These are phyloP conservation scores for Sarcophaga carnaria DNA, from an alignment of 2,888 invertebrate species.

Conservation along the genomic window DNA sequence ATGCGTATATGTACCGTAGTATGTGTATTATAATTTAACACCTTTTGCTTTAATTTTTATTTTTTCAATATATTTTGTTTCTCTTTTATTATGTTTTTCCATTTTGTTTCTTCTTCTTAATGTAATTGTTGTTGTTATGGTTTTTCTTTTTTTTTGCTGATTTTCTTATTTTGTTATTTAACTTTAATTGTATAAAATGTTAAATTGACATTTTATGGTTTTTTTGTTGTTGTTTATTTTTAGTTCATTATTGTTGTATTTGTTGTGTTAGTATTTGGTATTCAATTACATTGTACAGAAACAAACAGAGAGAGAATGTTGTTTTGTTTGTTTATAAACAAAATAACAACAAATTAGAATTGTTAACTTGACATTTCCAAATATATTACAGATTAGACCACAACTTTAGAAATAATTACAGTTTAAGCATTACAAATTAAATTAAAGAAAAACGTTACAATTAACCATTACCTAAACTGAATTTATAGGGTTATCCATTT, in stretches of 20 bases:
- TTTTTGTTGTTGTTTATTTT: not conserved
- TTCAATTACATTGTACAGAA: too few relatives aligned
- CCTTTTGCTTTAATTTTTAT: slow-evolving; percentile 11
- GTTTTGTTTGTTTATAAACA: not conserved
- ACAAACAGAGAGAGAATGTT: not conserved
- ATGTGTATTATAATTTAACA: slow-evolving; percentile 6
- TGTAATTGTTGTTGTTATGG: slow-evolving; percentile 1
- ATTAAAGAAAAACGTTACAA: too few relatives aligned
- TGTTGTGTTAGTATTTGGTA: too few relatives aligned
- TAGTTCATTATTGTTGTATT: not conserved
- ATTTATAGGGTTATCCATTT: too few relatives aligned
- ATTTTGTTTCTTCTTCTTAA: slow-evolving; percentile 11
- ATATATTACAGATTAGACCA: not conserved
- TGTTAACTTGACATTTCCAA: slow-evolving; percentile 24
- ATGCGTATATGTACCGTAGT: too few relatives aligned
- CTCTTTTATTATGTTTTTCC: not conserved
- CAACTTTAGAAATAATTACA: too few relatives aligned
- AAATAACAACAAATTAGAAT: too few relatives aligned
- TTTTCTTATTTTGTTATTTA: slow-evolving; percentile 16
- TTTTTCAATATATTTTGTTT: too few relatives aligned
- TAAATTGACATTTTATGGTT: slow-evolving; percentile 54
- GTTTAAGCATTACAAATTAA: too few relatives aligned
- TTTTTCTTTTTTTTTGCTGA: not conserved
- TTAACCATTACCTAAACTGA: too few relatives aligned
- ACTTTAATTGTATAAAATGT: slow-evolving; percentile 36